These are phyloP conservation scores for Calidris pygmaea DNA, from an alignment of 2,113 vertebrate species.

Conservation along the genomic window DNA sequence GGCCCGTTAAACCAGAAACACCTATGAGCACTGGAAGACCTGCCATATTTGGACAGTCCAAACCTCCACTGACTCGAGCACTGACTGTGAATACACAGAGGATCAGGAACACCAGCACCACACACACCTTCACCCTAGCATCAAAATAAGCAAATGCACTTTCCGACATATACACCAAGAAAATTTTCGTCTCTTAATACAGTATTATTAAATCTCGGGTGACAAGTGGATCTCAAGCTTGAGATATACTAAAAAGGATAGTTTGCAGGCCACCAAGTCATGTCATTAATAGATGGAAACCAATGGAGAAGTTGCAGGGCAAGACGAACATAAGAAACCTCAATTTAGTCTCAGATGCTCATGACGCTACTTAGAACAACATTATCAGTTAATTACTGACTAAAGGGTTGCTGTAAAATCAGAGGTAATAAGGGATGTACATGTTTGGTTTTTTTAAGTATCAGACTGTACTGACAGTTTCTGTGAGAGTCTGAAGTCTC, in stretches of 20 bases:
- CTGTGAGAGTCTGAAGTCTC: neutral
- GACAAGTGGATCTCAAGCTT: neutral
- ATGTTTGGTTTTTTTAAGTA: rapidly evolving
- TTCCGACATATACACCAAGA: neutral
- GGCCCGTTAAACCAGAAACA: neutral
- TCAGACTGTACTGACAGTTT: neutral
- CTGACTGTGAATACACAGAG: neutral
- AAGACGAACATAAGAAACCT: neutral
- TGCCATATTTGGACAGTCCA: rapidly evolving
- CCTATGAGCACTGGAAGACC: neutral
- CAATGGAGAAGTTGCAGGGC: neutral
- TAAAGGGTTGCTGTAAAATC: neutral
- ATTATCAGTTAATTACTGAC: neutral
- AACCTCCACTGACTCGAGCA: neutral
- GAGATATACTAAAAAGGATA: neutral
- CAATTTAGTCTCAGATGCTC: neutral
- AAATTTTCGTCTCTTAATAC: neutral
- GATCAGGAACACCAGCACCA: neutral
- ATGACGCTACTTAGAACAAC: neutral
- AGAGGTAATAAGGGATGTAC: neutral
- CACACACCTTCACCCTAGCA: neutral
- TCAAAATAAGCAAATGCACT: neutral
- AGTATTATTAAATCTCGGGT: neutral
- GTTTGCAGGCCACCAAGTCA: neutral
- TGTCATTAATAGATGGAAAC: neutral